Evolutionary conservation across 2,888 invertebrate genomes (phyloP).

Genomic region (Andrena chrysosceles): DNA sequence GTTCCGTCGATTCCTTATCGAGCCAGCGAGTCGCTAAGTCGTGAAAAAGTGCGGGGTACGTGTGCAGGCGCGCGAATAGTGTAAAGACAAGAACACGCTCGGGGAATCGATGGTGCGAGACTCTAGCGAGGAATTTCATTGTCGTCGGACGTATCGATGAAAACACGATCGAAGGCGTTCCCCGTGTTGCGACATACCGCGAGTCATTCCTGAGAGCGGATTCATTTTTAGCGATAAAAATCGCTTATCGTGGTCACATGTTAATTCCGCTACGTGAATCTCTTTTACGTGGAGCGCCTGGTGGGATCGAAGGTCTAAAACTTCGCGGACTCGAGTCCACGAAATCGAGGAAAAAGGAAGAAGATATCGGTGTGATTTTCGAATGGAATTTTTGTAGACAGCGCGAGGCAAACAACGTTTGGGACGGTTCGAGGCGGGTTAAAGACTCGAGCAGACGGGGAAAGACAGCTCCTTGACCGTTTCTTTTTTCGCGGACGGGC

Average conservation of each 20-base stretch:
- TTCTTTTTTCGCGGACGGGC: constrained; percentile 1
- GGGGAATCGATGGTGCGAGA: constrained; percentile 37
- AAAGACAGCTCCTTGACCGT: not conserved
- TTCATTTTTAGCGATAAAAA: constrained; percentile 41
- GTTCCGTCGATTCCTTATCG: not conserved
- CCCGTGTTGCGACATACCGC: not conserved
- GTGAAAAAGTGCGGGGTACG: not conserved
- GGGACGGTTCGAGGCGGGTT: too few species aligned
- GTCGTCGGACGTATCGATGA: constrained; percentile 9
- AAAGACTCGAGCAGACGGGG: not conserved
- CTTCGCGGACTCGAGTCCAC: not conserved
- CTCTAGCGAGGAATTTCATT: constrained; percentile 34
- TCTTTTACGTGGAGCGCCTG: not conserved
- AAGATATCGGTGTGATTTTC: too few species aligned
- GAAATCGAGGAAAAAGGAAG: not conserved
- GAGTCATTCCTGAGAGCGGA: constrained; percentile 2
- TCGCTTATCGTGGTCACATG: constrained; percentile 33
- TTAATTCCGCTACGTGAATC: constrained; percentile 33
- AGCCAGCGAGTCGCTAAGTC: not conserved
- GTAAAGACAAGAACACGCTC: constrained; percentile 36
- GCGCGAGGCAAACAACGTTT: not conserved
- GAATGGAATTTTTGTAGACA: not conserved
- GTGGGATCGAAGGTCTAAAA: not conserved
- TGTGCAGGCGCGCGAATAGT: constrained; percentile 6
- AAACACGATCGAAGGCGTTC: constrained; percentile 14